A percentile compares a stretch with the other conserved stretches of the same genome.
These are phyloP conservation scores for Stichopus chloronotus DNA, from an alignment of 35 echinoderm and acorn worm genomes.

Conservation along the genomic window DNA sequence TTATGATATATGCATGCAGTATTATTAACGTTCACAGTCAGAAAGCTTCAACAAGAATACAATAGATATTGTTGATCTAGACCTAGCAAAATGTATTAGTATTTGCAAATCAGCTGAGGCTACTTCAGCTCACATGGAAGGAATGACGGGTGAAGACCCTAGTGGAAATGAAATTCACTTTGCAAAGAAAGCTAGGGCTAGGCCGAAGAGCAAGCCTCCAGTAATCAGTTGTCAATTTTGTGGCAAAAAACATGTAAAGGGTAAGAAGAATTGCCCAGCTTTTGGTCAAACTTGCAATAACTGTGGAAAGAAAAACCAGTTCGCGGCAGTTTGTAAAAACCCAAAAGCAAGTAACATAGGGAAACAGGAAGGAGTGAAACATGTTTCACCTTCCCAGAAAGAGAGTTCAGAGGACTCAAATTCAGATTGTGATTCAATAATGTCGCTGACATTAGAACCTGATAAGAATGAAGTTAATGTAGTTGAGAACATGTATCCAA, in stretches of 20 bases:
- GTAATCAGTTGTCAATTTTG: constrained; percentile 22
- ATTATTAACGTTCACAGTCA: too few species aligned
- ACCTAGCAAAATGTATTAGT: constrained; percentile 46
- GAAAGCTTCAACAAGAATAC: too few species aligned
- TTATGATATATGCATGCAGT: too few species aligned
- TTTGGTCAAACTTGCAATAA: constrained; percentile 41
- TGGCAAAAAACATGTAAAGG: constrained; percentile 7
- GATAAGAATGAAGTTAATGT: constrained; percentile 12
- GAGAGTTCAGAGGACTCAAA: neutral
- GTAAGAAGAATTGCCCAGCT: constrained; percentile 21
- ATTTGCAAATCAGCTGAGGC: constrained; percentile 26
- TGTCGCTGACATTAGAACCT: neutral
- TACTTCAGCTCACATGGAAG: neutral
- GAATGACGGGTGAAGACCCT: constrained; percentile 2
- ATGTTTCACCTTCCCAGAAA: constrained; percentile 1
- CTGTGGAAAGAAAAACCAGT: constrained; percentile 16
- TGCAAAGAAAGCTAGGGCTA: neutral
- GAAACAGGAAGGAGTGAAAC: constrained; percentile 1
- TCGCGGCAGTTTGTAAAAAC: constrained; percentile 24
- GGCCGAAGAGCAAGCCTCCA: neutral
- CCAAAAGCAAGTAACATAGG: neutral
- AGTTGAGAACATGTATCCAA: constrained; percentile 2
- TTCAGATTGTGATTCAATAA: neutral
- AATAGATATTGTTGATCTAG: too few species aligned
- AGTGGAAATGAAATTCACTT: neutral